These are phyloP conservation scores for Echeneis naucrates DNA, from an alignment of 2,797 vertebrate species.

Conservation along the genomic window DNA sequence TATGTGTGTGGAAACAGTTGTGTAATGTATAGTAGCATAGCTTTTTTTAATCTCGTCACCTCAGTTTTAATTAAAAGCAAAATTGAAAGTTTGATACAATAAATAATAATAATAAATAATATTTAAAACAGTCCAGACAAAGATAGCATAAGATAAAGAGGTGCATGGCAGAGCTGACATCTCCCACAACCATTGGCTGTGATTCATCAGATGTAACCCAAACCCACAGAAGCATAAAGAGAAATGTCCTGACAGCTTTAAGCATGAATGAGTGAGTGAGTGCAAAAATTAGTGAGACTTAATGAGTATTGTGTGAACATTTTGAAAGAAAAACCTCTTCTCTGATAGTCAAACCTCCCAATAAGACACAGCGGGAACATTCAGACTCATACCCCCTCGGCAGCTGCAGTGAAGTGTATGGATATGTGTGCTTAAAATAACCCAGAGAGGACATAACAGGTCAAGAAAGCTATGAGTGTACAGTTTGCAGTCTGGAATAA, in stretches of 20 bases:
- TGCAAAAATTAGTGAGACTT: not conserved
- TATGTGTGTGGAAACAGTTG: not conserved
- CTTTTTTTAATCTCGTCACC: no score
- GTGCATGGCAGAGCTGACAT: not conserved
- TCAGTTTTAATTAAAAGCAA: not conserved
- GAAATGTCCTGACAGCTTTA: not conserved
- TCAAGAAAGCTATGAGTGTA: slow-evolving; percentile 23
- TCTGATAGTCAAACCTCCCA: not conserved
- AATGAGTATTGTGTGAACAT: not conserved
- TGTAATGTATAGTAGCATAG: no score
- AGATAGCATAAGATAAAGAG: not conserved
- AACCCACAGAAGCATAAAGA: not conserved
- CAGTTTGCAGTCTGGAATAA: slow-evolving; percentile 55
- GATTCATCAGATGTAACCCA: slow-evolving; percentile 9
- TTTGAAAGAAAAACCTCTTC: slow-evolving; percentile 5
- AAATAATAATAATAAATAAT: no score
- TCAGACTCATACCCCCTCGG: slow-evolving; percentile 30
- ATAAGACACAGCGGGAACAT: not conserved
- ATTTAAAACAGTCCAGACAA: not conserved
- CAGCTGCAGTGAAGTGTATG: slow-evolving; percentile 1
- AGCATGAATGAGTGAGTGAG: not conserved
- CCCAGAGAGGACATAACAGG: slow-evolving; percentile 52
- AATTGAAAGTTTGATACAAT: not conserved
- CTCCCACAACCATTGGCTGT: not conserved
- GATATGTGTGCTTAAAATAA: slow-evolving; percentile 66